Percentiles rank a stretch among this genome's conserved stretches.
These are phyloP conservation scores for Merodon equestris DNA, from an alignment of 2,888 invertebrate genomes.

Conservation along the genomic window DNA sequence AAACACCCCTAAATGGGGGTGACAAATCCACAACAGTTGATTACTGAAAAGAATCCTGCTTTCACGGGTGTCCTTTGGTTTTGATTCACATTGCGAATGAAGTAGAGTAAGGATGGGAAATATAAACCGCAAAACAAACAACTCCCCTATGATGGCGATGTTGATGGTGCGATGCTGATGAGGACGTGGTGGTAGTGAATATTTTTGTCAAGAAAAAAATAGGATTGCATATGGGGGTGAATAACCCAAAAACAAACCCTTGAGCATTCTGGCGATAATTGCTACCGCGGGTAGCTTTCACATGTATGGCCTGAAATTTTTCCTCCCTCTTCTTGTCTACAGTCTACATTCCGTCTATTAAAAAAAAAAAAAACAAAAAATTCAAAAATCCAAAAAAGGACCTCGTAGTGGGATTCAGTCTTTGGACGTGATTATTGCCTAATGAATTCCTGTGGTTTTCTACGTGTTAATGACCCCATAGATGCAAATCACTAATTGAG, in stretches of 20 bases:
- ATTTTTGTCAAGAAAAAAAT: not conserved
- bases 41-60: conserved; percentile 74
- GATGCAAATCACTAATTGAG: conserved; percentile 1
- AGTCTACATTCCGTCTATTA: no score
- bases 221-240: conserved; percentile 43
- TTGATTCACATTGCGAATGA: conserved; percentile 55
- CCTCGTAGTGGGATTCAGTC: conserved; percentile 7
- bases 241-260: conserved; percentile 62
- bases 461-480: conserved; percentile 50
- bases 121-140: conserved; percentile 51
- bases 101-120: conserved; percentile 20
- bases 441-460: conserved; percentile 65
- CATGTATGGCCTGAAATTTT: conserved; percentile 44
- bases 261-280: conserved; percentile 65
- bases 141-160: conserved; percentile 54
- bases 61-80: conserved; percentile 61
- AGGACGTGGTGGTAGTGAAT: conserved; percentile 7
- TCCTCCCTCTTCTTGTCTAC: not conserved
- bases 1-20: conserved; percentile 79
- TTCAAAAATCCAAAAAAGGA: conserved; percentile 29
- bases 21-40: conserved; percentile 79
- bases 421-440: conserved; percentile 59
- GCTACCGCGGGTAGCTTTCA: conserved; percentile 60
- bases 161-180: conserved; percentile 21
- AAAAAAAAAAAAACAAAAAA: conserved; percentile 52